phyloP scores from a whole-genome alignment of 2,888 invertebrate species.

The Cryptus armator region DNA sequence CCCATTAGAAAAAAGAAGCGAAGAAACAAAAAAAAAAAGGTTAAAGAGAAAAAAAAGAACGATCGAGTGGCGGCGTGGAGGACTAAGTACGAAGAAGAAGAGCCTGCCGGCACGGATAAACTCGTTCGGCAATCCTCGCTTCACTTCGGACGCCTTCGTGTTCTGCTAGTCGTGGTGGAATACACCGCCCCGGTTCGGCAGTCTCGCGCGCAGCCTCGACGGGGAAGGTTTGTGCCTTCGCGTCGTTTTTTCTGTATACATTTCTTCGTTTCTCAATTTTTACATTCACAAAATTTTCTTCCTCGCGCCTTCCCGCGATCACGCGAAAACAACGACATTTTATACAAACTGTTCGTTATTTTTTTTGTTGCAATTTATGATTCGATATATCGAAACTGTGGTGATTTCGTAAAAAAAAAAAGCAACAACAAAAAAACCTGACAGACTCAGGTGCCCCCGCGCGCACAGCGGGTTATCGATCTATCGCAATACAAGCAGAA shows the following conservation, averaged over 20 bases:
- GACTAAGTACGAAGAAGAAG: slow-evolving; percentile 1
- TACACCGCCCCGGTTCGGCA: slow-evolving; percentile 74
- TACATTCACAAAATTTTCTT: not conserved
- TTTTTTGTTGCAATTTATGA: not conserved
- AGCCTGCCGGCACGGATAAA: slow-evolving; percentile 45
- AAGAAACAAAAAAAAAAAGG: slow-evolving; percentile 13
- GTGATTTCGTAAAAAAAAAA: slow-evolving; percentile 9
- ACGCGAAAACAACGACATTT: not conserved
- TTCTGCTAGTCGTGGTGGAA: slow-evolving; percentile 19
- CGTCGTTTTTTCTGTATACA: slow-evolving; percentile 1
- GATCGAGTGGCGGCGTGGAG: slow-evolving; percentile 23
- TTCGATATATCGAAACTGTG: not conserved
- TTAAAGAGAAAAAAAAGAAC: slow-evolving; percentile 9
- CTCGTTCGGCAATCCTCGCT: slow-evolving; percentile 70
- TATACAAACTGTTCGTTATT: not conserved
- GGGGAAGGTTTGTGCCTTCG: slow-evolving; percentile 56
- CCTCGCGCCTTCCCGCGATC: not conserved
- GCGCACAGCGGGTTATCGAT: slow-evolving; percentile 56
- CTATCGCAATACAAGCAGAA: slow-evolving; percentile 47
- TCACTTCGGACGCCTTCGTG: slow-evolving; percentile 38
- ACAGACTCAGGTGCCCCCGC: not conserved
- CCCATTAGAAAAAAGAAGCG: slow-evolving; percentile 1
- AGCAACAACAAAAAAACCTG: slow-evolving; percentile 11
- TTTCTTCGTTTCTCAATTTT: slow-evolving; percentile 37
- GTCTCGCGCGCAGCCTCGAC: slow-evolving; percentile 77